These are phyloP conservation scores for Smutsia gigantea DNA, from an alignment of 2,797 vertebrate genomes.

Conservation along the genomic window DNA sequence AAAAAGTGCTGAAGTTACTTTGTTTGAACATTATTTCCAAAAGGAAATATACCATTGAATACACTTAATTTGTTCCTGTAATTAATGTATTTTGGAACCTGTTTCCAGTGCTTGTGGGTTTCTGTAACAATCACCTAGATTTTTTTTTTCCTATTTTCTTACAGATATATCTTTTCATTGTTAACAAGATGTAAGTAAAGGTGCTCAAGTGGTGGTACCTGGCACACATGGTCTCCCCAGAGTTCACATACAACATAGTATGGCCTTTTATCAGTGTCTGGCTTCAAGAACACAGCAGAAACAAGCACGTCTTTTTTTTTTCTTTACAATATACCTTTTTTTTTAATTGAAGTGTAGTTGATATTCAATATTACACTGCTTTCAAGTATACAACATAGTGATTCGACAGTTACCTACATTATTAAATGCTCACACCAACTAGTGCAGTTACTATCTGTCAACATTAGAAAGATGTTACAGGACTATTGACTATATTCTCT, in stretches of 20 bases:
- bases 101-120: not conserved
- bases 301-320: not conserved
- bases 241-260: not conserved
- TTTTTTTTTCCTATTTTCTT: conserved; percentile 8
- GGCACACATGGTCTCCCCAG: not conserved
- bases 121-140: not conserved
- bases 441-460: too few relatives aligned
- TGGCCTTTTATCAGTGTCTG: not conserved
- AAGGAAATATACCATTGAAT: conserved; percentile 43
- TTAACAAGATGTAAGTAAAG: conserved; percentile 47
- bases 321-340: too few relatives aligned
- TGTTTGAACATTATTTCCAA: conserved; percentile 55
- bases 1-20: conserved; percentile 11
- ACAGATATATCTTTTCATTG: conserved; percentile 8
- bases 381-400: too few relatives aligned
- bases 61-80: conserved; percentile 41
- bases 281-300: conserved; percentile 5
- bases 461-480: too few relatives aligned
- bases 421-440: too few relatives aligned
- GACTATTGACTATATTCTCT: too few relatives aligned
- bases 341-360: too few relatives aligned
- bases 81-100: conserved; percentile 52
- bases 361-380: too few relatives aligned
- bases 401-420: too few relatives aligned
- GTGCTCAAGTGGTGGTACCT: not conserved